Evolutionary conservation across 2,113 vertebrate species (phyloP).

Genomic region (Cygnus atratus): DNA sequence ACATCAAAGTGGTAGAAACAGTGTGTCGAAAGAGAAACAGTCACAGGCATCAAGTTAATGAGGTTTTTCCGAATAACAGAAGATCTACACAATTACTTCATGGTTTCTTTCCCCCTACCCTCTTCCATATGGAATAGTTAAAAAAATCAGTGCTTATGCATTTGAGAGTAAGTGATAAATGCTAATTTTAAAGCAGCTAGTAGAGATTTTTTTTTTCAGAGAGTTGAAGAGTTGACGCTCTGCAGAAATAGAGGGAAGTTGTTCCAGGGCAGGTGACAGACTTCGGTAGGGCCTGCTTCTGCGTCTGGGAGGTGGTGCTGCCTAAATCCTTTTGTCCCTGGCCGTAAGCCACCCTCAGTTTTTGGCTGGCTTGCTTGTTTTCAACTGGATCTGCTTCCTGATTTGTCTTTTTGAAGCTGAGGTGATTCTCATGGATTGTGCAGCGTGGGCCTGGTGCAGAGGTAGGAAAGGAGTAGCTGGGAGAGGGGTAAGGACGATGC

Average conservation of each 20-base stretch:
- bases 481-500: background rate
- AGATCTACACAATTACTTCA: background rate
- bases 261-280: background rate
- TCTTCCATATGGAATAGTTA: background rate
- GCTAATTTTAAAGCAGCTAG: background rate
- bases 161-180: background rate
- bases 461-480: background rate
- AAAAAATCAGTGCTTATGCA: rapidly evolving
- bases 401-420: background rate
- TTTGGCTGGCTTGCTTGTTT: background rate
- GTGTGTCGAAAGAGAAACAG: background rate
- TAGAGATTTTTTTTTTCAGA: rapidly evolving
- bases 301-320: rapidly evolving
- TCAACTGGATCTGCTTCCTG: background rate
- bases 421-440: background rate
- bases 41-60: background rate
- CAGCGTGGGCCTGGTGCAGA: background rate
- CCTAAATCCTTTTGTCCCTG: background rate
- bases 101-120: background rate
- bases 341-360: rapidly evolving
- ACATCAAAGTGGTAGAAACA: constrained; percentile 20
- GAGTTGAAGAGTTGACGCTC: background rate
- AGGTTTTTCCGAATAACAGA: background rate
- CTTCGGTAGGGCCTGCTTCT: background rate
- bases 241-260: background rate